Evolutionary conservation across 2,113 vertebrate species (phyloP).

Genomic region (Capreolus pygargus): DNA sequence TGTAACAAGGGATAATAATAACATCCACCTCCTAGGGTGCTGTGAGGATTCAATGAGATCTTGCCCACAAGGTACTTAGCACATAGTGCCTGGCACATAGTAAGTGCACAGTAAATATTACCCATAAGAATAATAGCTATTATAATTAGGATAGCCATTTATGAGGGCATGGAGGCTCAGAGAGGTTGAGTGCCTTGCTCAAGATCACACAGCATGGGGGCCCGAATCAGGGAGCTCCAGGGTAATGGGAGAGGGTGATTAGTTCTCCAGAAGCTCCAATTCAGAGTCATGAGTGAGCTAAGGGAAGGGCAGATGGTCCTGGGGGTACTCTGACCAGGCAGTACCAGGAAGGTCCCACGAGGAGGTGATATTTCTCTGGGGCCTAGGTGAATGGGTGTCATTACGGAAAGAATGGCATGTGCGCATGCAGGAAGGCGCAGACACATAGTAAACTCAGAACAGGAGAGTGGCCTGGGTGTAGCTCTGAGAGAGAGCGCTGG

Average conservation of each 20-base stretch:
- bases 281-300: not conserved
- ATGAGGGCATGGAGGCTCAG: not conserved
- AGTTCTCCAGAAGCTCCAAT: not conserved
- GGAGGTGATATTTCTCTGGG: not conserved
- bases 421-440: accelerated
- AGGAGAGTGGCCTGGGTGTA: not conserved
- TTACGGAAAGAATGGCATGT: too few relatives aligned
- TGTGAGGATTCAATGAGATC: not conserved
- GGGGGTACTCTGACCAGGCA: not conserved
- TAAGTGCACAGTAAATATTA: not conserved
- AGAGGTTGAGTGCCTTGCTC: not conserved
- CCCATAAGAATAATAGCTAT: not conserved
- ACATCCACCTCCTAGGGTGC: not conserved
- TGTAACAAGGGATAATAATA: not conserved
- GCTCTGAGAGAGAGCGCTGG: not conserved
- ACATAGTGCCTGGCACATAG: not conserved
- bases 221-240: not conserved
- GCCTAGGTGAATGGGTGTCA: not conserved
- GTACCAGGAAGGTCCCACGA: not conserved
- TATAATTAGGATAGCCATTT: not conserved
- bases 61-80: not conserved
- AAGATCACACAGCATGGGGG: not conserved
- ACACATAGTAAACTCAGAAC: not conserved
- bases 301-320: not conserved
- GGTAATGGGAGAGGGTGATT: not conserved